Conservation (phyloP, 2,888 invertebrate genomes). For the Argynnis bischoffii region DNA sequence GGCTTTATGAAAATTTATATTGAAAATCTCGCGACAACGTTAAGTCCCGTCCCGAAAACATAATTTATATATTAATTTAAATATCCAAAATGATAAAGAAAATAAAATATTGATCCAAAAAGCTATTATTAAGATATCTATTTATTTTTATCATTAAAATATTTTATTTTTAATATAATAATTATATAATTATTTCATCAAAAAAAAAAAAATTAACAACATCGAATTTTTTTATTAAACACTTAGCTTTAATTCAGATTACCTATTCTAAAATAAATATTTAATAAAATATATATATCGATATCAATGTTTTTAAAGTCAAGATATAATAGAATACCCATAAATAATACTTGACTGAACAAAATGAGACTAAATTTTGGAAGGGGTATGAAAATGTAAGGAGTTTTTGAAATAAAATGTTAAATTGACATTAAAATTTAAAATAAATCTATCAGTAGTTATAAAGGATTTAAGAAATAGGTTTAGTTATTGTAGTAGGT, state of each 20-base stretch:
- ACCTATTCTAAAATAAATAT: slow-evolving; percentile 57
- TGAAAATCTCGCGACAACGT: slow-evolving; percentile 14
- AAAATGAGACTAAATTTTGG: slow-evolving; percentile 54
- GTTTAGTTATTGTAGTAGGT: slow-evolving; percentile 11
- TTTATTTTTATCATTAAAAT: background rate
- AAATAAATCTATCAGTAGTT: slow-evolving; percentile 24
- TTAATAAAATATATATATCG: slow-evolving; percentile 37
- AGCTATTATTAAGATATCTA: background rate
- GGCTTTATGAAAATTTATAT: slow-evolving; percentile 7
- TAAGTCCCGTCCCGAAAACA: slow-evolving; percentile 23
- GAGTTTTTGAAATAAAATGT: slow-evolving; percentile 10
- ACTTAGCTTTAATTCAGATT: slow-evolving; percentile 45
- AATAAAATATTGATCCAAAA: background rate
- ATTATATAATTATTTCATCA: slow-evolving; percentile 15
- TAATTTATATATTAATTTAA: slow-evolving; percentile 13
- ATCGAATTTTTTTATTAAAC: slow-evolving; percentile 42
- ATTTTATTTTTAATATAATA: slow-evolving; percentile 2
- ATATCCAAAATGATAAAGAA: slow-evolving; percentile 1
- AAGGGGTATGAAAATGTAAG: slow-evolving; percentile 37
- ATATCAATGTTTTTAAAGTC: slow-evolving; percentile 24
- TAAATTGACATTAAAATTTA: slow-evolving; percentile 10
- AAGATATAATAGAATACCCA: slow-evolving; percentile 30
- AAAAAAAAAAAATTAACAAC: slow-evolving; percentile 26
- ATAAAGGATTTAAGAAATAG: slow-evolving; percentile 16
- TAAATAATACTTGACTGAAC: slow-evolving; percentile 52